Evolutionary conservation across 2,797 vertebrate species (phyloP), one percentile per base, ranked within the genome.

Genomic region (Pipistrellus kuhlii): DNA sequence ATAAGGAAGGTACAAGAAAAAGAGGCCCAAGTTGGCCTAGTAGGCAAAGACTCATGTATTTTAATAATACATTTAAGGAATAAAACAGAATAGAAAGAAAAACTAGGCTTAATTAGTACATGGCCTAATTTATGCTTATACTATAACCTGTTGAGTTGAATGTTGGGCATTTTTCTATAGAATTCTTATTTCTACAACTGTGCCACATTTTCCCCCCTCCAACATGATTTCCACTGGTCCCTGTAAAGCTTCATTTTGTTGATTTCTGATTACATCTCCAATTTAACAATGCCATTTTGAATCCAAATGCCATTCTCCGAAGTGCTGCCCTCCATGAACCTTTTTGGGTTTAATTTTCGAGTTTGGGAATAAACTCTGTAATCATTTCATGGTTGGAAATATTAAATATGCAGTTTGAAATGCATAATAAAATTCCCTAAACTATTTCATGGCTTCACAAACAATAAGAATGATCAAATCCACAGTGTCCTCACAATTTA

Each of bases 381-480:
- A 94, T 86, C 80, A 95, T 95, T 95, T 97, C 91, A 95, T 71
- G 85, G 95, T 90, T 92, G 90, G 78, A 90, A 95, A 96, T 95
- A 95, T 93, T 97, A 95, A 96, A 77, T 94, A 90, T 93, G 82
- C 81, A 44, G 53, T 92, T 96, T 90, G 90, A 96, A 96, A 96
- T 95, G 91, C 87, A 94, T 95, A 92, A 95, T 95, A 92, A 91
- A 97, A 97, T 93, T 93, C 87, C 72, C 81, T 76, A 95, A 96
- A 95, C 69, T 77, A 84, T 95, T 94, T 96, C 85, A 95, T 84
- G 92, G 41, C 53, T 85, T 91, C 78, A 75, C 48, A 93, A 91
- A 95, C 75, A 85, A 90, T 94, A 91, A 86, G 57, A 96, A 77
- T 91, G 82, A 94, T 95, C 66, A 95, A 95, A 73, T 35, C 38